phyloP scores from a whole-genome alignment of 2,113 vertebrate genomes.

The Neodontobutis hainanensis region DNA sequence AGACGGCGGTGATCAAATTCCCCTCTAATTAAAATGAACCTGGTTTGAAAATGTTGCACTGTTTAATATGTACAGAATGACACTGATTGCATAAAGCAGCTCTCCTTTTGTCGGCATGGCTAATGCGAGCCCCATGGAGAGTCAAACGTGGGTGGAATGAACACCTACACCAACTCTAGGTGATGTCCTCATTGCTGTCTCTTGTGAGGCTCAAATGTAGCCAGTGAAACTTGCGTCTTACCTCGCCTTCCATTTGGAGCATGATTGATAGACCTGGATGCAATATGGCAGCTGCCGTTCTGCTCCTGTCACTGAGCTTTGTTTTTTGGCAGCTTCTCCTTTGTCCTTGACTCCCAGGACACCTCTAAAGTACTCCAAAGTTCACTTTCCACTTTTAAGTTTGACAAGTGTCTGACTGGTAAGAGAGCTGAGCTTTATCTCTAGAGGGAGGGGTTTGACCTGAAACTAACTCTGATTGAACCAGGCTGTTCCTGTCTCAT shows the following conservation, averaged over 20 bases:
- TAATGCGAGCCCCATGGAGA: conserved; percentile 58
- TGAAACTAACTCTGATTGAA: no score
- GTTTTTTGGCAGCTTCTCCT: conserved; percentile 37
- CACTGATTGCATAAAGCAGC: conserved; percentile 66
- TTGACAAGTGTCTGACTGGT: neutral
- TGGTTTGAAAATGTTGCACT: conserved; percentile 62
- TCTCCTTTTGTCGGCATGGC: conserved; percentile 72
- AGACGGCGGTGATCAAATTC: conserved; percentile 76
- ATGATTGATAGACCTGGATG: conserved; percentile 76
- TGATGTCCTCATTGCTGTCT: conserved; percentile 61
- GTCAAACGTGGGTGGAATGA: conserved; percentile 67
- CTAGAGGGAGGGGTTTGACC: no score
- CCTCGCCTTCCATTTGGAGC: conserved; percentile 61
- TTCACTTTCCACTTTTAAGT: conserved; percentile 40
- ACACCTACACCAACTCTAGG: conserved; percentile 42
- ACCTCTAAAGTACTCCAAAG: conserved; percentile 50
- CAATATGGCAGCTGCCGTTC: conserved; percentile 35
- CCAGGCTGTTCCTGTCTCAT: no score
- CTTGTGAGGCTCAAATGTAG: conserved; percentile 41
- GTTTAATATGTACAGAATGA: conserved; percentile 78
- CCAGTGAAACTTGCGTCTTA: conserved; percentile 47
- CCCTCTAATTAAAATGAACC: conserved; percentile 80
- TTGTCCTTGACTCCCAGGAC: conserved; percentile 45
- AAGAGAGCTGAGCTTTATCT: no score
- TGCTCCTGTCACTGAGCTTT: conserved; percentile 38